Conservation (phyloP, 2,888 invertebrate genomes). For the Phanerotoma sp. region DNA sequence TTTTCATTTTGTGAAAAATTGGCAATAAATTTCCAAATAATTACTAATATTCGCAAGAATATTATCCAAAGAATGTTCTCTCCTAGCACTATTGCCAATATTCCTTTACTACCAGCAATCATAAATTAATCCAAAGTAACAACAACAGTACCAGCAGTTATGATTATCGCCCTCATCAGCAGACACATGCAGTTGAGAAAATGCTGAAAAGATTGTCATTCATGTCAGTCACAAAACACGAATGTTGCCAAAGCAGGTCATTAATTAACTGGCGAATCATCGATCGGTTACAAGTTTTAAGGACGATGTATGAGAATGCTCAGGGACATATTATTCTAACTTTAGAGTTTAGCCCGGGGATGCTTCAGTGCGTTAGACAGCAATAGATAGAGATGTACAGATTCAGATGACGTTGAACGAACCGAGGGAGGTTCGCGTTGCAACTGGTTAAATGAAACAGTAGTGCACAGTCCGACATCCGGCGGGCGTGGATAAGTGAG, state of each 20-base stretch:
- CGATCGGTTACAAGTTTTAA: constrained; percentile 39
- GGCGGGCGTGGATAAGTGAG: constrained; percentile 43
- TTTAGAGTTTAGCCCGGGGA: constrained; percentile 52
- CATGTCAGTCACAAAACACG: not conserved
- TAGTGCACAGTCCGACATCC: constrained; percentile 39
- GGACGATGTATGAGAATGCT: constrained; percentile 43
- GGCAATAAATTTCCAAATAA: too few species aligned
- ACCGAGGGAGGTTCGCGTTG: constrained; percentile 3
- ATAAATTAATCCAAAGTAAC: too few species aligned
- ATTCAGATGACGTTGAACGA: constrained; percentile 10
- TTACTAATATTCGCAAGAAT: too few species aligned
- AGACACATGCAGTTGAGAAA: too few species aligned
- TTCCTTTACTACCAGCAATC: too few species aligned
- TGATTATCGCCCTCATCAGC: too few species aligned
- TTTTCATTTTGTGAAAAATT: too few species aligned
- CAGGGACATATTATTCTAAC: constrained; percentile 54
- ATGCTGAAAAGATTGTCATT: too few species aligned
- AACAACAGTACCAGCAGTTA: not conserved
- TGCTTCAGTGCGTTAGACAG: constrained; percentile 23
- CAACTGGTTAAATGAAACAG: constrained; percentile 26
- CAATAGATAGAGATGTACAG: constrained; percentile 8
- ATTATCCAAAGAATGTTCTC: too few species aligned
- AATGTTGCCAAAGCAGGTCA: constrained; percentile 23
- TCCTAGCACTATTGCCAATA: too few species aligned
- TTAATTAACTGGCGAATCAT: constrained; percentile 46